Percentiles rank a stretch among this genome's conserved stretches.
phyloP scores from a whole-genome alignment of 2,113 vertebrate species.

The Pavo muticus region DNA sequence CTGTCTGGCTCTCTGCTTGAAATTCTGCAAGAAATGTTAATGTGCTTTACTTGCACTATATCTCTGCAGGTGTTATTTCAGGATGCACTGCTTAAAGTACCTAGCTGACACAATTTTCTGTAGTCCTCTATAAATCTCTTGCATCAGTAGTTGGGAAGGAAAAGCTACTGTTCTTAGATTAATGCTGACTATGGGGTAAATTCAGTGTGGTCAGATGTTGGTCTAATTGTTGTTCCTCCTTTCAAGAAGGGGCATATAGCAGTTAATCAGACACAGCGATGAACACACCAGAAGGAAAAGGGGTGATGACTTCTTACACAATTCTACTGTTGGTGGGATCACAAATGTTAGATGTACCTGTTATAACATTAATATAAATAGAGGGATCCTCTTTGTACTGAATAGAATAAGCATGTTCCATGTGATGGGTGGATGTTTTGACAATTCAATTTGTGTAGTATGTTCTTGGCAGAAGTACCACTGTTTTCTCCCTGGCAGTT shows the following conservation, averaged over 20 bases:
- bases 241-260: not conserved
- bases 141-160: not conserved
- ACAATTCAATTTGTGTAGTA: not conserved
- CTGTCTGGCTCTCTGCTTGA: not conserved
- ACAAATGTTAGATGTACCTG: not conserved
- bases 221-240: not conserved
- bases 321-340: not conserved
- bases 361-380: not conserved
- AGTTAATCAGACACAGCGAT: not conserved
- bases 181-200: not conserved
- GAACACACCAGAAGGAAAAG: not conserved
- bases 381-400: not conserved
- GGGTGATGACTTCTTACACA: not conserved
- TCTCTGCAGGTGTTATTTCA: not conserved
- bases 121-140: not conserved
- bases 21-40: not conserved
- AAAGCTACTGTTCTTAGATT: not conserved
- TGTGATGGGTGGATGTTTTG: not conserved
- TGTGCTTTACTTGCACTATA: not conserved
- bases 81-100: not conserved
- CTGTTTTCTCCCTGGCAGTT: fast-evolving
- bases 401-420: not conserved
- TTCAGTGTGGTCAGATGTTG: not conserved
- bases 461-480: not conserved
- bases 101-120: not conserved